phyloP scores from a whole-genome alignment of 1,140 invertebrate genomes.

The Aphelinus atriplicis region DNA sequence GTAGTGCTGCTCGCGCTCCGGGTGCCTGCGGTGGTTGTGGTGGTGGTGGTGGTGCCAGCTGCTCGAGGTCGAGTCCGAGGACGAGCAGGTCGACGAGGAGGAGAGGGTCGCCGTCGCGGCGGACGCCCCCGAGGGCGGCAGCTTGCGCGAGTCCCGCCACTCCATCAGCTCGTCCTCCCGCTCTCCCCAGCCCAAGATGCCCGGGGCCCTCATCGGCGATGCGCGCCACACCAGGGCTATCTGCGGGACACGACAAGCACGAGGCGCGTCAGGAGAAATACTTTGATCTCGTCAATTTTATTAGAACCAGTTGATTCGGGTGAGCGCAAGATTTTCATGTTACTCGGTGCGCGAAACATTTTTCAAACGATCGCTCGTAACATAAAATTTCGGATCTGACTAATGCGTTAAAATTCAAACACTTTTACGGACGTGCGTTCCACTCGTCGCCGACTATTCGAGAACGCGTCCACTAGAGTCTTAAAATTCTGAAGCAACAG shows the following conservation, averaged over 20 bases:
- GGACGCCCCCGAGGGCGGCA: background rate
- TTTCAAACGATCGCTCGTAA: too few relatives aligned
- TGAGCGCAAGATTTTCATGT: too few relatives aligned
- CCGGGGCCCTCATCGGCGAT: conserved; percentile 63
- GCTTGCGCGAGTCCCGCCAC: conserved; percentile 52
- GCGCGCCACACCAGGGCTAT: conserved; percentile 64
- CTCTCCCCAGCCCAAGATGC: conserved; percentile 61
- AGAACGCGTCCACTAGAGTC: too few relatives aligned
- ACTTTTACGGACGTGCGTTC: too few relatives aligned
- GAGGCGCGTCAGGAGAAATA: too few relatives aligned
- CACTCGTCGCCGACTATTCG: too few relatives aligned
- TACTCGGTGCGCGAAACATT: too few relatives aligned
- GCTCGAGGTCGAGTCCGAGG: conserved; percentile 29
- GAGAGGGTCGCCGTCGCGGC: conserved; percentile 31
- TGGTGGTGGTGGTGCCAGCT: conserved; percentile 47
- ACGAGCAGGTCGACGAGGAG: conserved; percentile 31
- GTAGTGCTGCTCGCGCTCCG: conserved; percentile 25
- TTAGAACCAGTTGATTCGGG: too few relatives aligned
- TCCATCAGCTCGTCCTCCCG: conserved; percentile 65
- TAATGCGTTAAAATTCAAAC: too few relatives aligned
- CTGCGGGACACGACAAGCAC: conserved; percentile 37
- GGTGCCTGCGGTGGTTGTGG: conserved; percentile 13
- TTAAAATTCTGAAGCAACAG: too few relatives aligned
- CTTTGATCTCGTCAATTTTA: too few relatives aligned
- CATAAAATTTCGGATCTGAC: too few relatives aligned